These are phyloP conservation scores for Uria aalge DNA, from an alignment of 2,113 vertebrate species.

Conservation along the genomic window DNA sequence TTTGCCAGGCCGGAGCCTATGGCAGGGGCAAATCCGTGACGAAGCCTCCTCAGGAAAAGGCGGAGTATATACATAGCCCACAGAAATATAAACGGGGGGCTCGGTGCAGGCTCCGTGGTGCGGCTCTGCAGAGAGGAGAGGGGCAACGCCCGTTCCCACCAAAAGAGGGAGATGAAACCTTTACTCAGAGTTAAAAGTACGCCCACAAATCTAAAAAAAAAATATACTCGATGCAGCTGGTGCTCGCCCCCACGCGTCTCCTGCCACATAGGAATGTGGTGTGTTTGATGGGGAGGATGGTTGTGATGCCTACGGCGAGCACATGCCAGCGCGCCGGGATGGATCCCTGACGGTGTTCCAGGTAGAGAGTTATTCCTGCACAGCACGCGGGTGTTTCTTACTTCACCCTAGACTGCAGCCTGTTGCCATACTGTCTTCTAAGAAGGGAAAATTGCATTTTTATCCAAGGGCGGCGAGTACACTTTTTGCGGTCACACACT, in stretches of 20 bases:
- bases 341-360: neutral
- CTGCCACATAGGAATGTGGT: fast-evolving
- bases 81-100: neutral
- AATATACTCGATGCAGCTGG: fast-evolving
- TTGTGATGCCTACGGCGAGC: fast-evolving
- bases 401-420: neutral
- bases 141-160: neutral
- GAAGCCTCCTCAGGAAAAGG: neutral
- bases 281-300: fast-evolving
- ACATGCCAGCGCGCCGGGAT: fast-evolving
- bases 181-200: fast-evolving
- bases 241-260: neutral
- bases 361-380: fast-evolving
- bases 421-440: fast-evolving
- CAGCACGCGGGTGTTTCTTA: fast-evolving
- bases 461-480: neutral
- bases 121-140: neutral
- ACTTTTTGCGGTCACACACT: neutral
- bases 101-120: fast-evolving
- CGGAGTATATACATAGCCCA: neutral
- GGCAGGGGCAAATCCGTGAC: neutral
- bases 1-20: neutral
- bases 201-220: neutral
- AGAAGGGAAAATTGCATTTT: neutral
- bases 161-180: neutral